These are phyloP conservation scores for Sipha maydis DNA, from an alignment of 2,888 invertebrate genomes.

Conservation along the genomic window DNA sequence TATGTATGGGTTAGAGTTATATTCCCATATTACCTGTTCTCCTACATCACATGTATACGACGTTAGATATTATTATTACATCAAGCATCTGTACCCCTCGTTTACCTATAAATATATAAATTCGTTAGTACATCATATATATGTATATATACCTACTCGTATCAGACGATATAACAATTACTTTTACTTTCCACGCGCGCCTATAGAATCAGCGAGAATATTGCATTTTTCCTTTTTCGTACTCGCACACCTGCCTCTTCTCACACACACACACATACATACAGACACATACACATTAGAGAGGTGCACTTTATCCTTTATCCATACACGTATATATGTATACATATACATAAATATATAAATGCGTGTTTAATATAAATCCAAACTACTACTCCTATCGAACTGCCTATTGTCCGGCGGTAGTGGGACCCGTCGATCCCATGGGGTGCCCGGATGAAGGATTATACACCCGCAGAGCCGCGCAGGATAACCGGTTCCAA, in stretches of 20 bases:
- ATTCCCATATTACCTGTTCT: no score
- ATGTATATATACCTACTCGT: not conserved
- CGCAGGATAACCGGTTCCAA: slow-evolving; percentile 41
- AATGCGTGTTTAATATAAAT: not conserved
- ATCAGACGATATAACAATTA: not conserved
- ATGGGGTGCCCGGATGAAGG: slow-evolving; percentile 50
- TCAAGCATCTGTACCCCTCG: no score
- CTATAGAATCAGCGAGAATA: not conserved
- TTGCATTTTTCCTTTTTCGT: slow-evolving; percentile 11
- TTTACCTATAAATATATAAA: no score
- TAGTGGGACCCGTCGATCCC: slow-evolving; percentile 1
- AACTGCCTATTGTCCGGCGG: not conserved
- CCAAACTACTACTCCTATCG: not conserved
- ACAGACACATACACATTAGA: not conserved
- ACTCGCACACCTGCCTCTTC: not conserved
- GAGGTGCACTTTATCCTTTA: not conserved
- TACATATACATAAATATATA: not conserved
- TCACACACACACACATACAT: not conserved
- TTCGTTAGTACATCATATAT: not conserved
- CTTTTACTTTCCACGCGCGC: not conserved
- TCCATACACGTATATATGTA: no score
- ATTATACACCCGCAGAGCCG: slow-evolving; percentile 26
- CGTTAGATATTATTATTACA: no score
- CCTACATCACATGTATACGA: no score
- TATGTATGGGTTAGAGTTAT: not conserved